Evolutionary conservation across 2,888 invertebrate species (phyloP).

Genomic region (Xestia sexstrigata): DNA sequence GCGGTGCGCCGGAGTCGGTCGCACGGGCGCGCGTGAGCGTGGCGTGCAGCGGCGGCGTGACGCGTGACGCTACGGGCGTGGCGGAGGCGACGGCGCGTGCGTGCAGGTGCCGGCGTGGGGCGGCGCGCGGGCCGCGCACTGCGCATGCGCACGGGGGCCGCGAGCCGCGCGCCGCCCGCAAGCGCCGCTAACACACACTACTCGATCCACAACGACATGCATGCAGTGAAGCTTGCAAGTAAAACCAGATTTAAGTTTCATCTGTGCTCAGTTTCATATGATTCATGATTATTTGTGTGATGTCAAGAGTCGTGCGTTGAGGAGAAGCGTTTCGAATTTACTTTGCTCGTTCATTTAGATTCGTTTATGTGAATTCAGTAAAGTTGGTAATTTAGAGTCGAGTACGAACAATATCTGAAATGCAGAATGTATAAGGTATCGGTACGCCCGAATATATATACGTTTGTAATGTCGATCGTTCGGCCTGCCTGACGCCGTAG

Average conservation of each 20-base stretch:
- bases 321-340: conserved; percentile 91
- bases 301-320: conserved; percentile 91
- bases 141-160: conserved; percentile 65
- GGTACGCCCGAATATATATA: conserved; percentile 78
- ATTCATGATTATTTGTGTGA: conserved; percentile 90
- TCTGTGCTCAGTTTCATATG: conserved; percentile 90
- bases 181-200: conserved; percentile 84
- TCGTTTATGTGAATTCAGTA: conserved; percentile 87
- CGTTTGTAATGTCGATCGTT: conserved; percentile 81
- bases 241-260: conserved; percentile 89
- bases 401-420: conserved; percentile 87
- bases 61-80: conserved; percentile 73
- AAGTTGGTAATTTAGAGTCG: conserved; percentile 86
- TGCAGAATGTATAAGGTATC: conserved; percentile 88
- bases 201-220: conserved; percentile 89
- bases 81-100: conserved; percentile 69
- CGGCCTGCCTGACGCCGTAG: conserved; percentile 79
- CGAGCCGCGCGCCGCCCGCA: conserved; percentile 70
- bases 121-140: conserved; percentile 65
- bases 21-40: conserved; percentile 70
- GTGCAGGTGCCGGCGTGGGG: conserved; percentile 66
- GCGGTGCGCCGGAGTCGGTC: conserved; percentile 79
- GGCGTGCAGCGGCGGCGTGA: conserved; percentile 73
- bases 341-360: conserved; percentile 85
- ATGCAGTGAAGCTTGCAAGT: conserved; percentile 91